Evolutionary conservation across 2,113 vertebrate species (phyloP).

Genomic region (Tragelaphus imberbis): DNA sequence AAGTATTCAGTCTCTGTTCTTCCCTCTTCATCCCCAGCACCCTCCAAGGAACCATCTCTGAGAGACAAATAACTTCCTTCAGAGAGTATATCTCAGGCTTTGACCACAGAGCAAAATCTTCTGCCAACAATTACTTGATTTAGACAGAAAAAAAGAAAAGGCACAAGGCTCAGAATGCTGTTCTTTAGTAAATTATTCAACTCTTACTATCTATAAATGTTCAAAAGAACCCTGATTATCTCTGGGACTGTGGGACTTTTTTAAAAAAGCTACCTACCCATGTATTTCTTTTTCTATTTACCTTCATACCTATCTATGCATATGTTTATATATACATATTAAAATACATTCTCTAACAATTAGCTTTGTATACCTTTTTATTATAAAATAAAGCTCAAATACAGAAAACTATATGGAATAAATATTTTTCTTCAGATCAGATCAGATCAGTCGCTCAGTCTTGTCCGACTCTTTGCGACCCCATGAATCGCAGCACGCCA

Average conservation of each 20-base stretch:
- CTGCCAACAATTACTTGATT: background rate
- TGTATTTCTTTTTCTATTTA: background rate
- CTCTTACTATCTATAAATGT: background rate
- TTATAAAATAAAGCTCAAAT: background rate
- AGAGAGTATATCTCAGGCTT: background rate
- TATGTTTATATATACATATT: background rate
- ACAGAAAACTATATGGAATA: background rate
- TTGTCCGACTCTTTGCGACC: no score
- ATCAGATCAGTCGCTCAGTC: no score
- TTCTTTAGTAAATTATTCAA: background rate
- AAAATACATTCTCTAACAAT: background rate
- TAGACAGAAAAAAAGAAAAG: background rate
- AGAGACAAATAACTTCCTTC: background rate
- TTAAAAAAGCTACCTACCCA: background rate
- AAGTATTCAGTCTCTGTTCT: background rate
- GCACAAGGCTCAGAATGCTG: background rate
- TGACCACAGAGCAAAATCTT: background rate
- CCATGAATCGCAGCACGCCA: no score
- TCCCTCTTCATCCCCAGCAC: background rate
- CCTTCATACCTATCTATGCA: background rate
- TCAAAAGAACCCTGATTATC: background rate
- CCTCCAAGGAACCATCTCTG: background rate
- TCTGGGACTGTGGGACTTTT: background rate
- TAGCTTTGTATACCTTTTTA: background rate
- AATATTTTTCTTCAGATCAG: background rate